phyloP scores from a whole-genome alignment of 2,113 vertebrate genomes.

The Cyprinus carpio region DNA sequence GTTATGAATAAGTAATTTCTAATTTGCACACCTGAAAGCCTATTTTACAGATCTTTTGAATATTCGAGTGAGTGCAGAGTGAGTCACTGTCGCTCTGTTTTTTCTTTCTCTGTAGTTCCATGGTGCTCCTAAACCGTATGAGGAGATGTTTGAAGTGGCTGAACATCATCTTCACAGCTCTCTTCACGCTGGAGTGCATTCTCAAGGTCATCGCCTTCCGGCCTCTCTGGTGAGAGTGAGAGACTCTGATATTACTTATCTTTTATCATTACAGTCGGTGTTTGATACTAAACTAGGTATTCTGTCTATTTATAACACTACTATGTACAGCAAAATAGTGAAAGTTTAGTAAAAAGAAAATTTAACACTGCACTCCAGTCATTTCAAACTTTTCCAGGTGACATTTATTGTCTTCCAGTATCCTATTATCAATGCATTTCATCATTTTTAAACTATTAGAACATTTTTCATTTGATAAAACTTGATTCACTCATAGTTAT shows the following conservation, averaged over 20 bases:
- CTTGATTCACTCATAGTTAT: too few relatives aligned
- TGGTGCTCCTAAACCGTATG: slow-evolving; percentile 84
- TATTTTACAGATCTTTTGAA: background rate
- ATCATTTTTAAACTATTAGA: too few relatives aligned
- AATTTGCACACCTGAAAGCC: background rate
- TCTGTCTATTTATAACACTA: too few relatives aligned
- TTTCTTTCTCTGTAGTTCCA: slow-evolving; percentile 81
- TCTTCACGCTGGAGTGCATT: slow-evolving; percentile 96
- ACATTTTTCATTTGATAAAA: too few relatives aligned
- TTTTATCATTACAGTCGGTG: too few relatives aligned
- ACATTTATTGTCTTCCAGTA: too few relatives aligned
- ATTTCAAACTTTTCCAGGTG: too few relatives aligned
- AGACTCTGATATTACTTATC: background rate
- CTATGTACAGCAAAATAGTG: too few relatives aligned
- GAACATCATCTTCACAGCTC: slow-evolving; percentile 93
- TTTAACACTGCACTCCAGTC: too few relatives aligned
- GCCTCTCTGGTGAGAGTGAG: slow-evolving; percentile 84
- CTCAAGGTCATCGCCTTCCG: slow-evolving; percentile 97
- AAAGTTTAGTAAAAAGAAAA: too few relatives aligned
- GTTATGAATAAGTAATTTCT: slow-evolving; percentile 11
- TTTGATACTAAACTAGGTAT: too few relatives aligned
- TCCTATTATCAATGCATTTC: too few relatives aligned
- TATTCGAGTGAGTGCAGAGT: background rate
- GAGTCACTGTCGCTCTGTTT: slow-evolving; percentile 5
- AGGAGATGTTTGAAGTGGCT: slow-evolving; percentile 93